These are phyloP conservation scores for Mythimna loreyi DNA, from an alignment of 2,888 invertebrate genomes.

Conservation along the genomic window DNA sequence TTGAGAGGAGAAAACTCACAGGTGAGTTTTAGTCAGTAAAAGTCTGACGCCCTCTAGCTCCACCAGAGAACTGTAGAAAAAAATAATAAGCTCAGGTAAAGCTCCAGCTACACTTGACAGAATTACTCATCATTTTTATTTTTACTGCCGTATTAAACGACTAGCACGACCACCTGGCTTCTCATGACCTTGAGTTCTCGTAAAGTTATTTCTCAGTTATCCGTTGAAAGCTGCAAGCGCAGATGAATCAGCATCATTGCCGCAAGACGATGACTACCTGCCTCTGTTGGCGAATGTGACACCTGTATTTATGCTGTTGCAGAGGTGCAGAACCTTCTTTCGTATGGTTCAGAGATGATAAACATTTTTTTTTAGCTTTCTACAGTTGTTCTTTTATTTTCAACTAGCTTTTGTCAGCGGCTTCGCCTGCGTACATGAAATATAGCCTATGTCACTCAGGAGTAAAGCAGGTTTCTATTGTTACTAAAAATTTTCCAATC, in stretches of 20 bases:
- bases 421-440: too few species aligned
- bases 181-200: constrained; percentile 30
- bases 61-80: too few species aligned
- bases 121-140: not conserved
- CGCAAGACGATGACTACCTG: constrained; percentile 28
- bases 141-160: not conserved
- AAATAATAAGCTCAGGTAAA: too few species aligned
- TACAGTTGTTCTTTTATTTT: not conserved
- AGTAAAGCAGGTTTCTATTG: too few species aligned
- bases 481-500: too few species aligned
- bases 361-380: constrained; percentile 9
- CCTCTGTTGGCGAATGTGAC: constrained; percentile 36
- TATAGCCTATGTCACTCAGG: too few species aligned
- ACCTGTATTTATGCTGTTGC: constrained; percentile 41
- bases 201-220: constrained; percentile 5
- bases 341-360: not conserved
- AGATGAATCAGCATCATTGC: constrained; percentile 52
- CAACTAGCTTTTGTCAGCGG: too few species aligned
- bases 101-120: not conserved
- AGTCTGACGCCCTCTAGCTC: too few species aligned
- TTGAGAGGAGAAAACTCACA: too few species aligned
- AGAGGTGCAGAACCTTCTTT: constrained; percentile 22
- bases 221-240: constrained; percentile 33
- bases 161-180: not conserved
- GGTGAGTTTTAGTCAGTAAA: too few species aligned